Conservation (phyloP, 2,888 invertebrate species). For the Cantharis rustica region DNA sequence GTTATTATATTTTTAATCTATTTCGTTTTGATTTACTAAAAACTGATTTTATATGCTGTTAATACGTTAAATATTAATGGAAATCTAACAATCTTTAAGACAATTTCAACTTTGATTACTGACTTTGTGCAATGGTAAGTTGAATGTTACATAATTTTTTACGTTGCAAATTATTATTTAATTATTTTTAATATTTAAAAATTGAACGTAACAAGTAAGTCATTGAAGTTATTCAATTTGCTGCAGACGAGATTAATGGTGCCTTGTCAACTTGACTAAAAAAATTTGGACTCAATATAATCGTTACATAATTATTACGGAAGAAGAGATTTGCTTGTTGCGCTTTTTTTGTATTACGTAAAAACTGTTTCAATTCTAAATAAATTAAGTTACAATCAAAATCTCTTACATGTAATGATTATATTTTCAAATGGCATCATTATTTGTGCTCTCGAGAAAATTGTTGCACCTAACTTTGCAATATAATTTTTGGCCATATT, state of each 20-base stretch:
- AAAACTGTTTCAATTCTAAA: neutral
- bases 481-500: neutral
- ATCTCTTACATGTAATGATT: neutral
- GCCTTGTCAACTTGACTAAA: neutral
- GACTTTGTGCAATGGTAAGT: neutral
- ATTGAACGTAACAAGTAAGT: neutral
- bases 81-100: neutral
- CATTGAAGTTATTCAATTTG: neutral
- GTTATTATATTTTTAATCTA: slow-evolving; percentile 14
- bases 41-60: slow-evolving; percentile 5
- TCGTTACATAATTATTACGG: neutral
- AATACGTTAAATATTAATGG: slow-evolving; percentile 11
- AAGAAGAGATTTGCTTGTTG: neutral
- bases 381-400: neutral
- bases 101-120: neutral
- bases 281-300: neutral
- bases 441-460: neutral
- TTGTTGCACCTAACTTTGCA: neutral
- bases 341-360: neutral
- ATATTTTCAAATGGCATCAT: neutral
- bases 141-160: neutral
- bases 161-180: neutral
- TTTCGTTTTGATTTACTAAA: slow-evolving; percentile 11
- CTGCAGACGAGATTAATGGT: neutral
- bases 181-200: neutral